These are phyloP conservation scores for Neoitamus cyanurus DNA, from an alignment of 2,888 invertebrate genomes.

Conservation along the genomic window DNA sequence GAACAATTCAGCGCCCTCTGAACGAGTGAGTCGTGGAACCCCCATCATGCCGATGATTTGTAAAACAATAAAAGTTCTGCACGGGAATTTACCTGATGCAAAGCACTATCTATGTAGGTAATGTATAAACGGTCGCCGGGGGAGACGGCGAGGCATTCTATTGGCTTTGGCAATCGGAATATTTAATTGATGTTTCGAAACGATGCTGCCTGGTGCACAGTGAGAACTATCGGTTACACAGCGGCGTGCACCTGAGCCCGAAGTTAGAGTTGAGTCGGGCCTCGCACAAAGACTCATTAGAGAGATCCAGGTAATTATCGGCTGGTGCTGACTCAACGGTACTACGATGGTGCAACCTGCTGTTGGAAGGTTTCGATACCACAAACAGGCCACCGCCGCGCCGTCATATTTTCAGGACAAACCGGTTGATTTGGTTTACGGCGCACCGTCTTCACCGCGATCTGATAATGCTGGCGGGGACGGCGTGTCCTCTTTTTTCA, in stretches of 20 bases:
- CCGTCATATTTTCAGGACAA: not conserved
- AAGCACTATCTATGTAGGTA: not conserved
- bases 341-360: not conserved
- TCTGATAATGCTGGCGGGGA: not conserved
- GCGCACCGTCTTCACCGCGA: not conserved
- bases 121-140: not conserved
- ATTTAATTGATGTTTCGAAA: slow-evolving; percentile 9
- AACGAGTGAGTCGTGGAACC: not conserved
- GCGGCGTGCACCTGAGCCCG: not conserved
- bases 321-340: not conserved
- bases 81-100: not conserved
- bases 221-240: not conserved
- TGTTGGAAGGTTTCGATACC: not conserved
- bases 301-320: slow-evolving; percentile 9
- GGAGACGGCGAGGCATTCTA: not conserved
- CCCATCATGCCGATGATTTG: not conserved
- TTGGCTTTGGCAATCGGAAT: not conserved
- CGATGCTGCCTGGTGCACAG: not conserved
- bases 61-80: not conserved
- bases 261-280: not conserved
- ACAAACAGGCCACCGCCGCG: not conserved
- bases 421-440: not conserved
- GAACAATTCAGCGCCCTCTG: not conserved
- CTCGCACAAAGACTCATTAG: slow-evolving; percentile 1
- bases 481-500: not conserved